Evolutionary conservation across 2,888 invertebrate genomes (phyloP).

Genomic region (Platycheirus rosarum): DNA sequence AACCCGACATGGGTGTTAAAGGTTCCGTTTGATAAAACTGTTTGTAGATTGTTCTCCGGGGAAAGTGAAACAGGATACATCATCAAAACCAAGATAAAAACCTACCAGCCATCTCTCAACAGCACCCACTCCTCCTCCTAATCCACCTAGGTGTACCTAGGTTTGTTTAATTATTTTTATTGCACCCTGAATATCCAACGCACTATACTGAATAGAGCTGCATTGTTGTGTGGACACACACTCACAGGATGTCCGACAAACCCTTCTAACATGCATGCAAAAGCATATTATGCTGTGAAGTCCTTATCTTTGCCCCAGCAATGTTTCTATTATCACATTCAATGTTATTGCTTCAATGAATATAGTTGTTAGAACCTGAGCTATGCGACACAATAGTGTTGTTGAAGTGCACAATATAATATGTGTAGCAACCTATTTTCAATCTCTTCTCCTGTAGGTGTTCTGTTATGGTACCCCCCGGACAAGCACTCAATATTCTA

Average conservation of each 20-base stretch:
- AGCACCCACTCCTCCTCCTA: neutral
- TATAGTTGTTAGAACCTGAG: conserved; percentile 2
- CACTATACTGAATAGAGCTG: no score
- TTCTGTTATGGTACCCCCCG: conserved; percentile 35
- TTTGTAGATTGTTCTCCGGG: neutral
- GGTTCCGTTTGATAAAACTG: no score
- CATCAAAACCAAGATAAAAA: conserved; percentile 11
- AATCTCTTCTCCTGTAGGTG: conserved; percentile 38
- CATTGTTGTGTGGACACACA: conserved; percentile 1
- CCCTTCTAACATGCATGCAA: neutral
- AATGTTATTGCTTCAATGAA: conserved; percentile 55
- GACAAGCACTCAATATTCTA: conserved; percentile 65
- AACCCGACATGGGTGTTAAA: neutral
- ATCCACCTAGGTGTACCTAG: neutral
- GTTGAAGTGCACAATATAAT: neutral
- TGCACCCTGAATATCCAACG: conserved; percentile 16
- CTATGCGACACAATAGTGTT: neutral
- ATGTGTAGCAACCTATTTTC: no score
- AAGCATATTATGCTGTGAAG: conserved; percentile 1
- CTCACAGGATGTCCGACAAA: conserved; percentile 51
- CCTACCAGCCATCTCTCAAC: neutral
- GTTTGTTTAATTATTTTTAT: conserved; percentile 67
- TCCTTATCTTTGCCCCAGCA: conserved; percentile 56
- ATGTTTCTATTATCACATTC: conserved; percentile 67
- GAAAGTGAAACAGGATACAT: conserved; percentile 17